These are phyloP conservation scores for Pocillopora grandis DNA, from an alignment of 92 coral and sea anemone species.

Conservation along the genomic window DNA sequence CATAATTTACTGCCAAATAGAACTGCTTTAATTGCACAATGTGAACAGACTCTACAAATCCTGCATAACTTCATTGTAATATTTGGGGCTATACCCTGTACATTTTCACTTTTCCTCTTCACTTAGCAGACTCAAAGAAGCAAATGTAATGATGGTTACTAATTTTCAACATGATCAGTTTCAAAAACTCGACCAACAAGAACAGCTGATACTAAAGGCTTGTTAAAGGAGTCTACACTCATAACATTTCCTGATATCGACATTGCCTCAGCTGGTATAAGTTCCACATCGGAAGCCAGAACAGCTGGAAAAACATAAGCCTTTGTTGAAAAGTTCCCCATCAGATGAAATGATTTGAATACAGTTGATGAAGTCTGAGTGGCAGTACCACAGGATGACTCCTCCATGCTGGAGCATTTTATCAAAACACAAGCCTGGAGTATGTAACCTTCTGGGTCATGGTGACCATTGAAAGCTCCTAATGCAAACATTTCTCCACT, in stretches of 20 bases:
- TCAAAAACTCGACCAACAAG: constrained; percentile 80
- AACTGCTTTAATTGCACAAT: too few relatives aligned
- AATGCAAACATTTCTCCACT: constrained; percentile 71
- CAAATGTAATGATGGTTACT: background rate
- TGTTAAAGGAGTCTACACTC: constrained; percentile 43
- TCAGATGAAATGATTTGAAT: constrained; percentile 64
- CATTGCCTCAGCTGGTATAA: constrained; percentile 53
- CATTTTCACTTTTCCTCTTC: too few relatives aligned
- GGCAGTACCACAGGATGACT: constrained; percentile 73
- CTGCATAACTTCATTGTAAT: too few relatives aligned
- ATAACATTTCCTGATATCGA: constrained; percentile 52
- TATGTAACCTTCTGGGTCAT: constrained; percentile 56
- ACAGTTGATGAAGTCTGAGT: constrained; percentile 62
- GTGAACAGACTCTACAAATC: too few relatives aligned
- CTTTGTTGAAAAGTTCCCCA: constrained; percentile 81
- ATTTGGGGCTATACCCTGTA: too few relatives aligned
- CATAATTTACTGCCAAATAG: too few relatives aligned
- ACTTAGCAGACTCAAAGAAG: too few relatives aligned
- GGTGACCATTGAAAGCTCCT: constrained; percentile 86
- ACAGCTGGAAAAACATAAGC: constrained; percentile 83
- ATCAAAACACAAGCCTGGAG: constrained; percentile 82
- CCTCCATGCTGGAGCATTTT: constrained; percentile 63
- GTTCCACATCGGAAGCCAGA: constrained; percentile 60
- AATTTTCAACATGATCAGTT: constrained; percentile 32
- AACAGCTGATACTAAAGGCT: constrained; percentile 85